Evolutionary conservation across 2,797 vertebrate species (phyloP).

Genomic region (Pachyuromys duprasi): DNA sequence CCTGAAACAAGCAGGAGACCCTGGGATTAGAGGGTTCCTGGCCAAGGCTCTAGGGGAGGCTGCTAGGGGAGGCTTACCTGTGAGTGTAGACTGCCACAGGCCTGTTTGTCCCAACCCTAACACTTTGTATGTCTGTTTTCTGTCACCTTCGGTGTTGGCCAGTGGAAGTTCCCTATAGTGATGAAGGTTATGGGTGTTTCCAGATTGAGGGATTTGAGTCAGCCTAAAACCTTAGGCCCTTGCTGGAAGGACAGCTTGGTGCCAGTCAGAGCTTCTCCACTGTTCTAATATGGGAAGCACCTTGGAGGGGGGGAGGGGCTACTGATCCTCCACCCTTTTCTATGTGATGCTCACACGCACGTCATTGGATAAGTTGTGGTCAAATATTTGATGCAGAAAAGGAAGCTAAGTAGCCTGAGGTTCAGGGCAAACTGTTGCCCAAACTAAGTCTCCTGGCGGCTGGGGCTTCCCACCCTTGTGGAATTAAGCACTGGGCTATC

Average conservation of each 20-base stretch:
- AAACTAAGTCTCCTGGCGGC: background rate
- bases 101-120: background rate
- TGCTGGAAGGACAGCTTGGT: background rate
- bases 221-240: background rate
- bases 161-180: fast-evolving
- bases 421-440: background rate
- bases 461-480: background rate
- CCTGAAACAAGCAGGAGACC: background rate
- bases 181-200: background rate
- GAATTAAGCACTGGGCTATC: fast-evolving
- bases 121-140: fast-evolving
- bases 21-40: background rate
- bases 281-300: background rate
- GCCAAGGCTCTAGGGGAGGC: background rate
- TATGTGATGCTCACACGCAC: background rate
- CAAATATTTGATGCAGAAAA: background rate
- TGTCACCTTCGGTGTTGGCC: background rate
- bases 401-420: background rate
- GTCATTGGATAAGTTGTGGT: background rate
- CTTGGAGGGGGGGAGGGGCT: no score
- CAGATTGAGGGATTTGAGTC: background rate
- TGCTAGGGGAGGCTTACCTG: background rate
- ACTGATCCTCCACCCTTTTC: background rate
- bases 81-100: background rate
- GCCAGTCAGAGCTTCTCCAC: background rate